A percentile compares a stretch with the other conserved stretches of the same genome.
phyloP scores from a whole-genome alignment of 2,797 vertebrate genomes.

The Pagetopsis macropterus region DNA sequence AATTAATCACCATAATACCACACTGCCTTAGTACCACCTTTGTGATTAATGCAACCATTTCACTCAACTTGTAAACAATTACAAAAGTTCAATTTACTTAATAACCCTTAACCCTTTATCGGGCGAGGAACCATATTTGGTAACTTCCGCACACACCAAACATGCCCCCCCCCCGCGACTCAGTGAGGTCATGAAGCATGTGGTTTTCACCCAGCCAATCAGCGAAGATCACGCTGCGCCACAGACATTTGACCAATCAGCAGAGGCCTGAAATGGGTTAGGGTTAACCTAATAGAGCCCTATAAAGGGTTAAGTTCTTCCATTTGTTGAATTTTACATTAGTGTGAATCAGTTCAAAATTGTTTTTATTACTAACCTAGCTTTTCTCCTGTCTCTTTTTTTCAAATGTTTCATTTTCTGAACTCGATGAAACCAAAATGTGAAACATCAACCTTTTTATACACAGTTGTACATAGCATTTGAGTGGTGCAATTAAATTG shows the following conservation, averaged over 20 bases:
- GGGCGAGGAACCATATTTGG: no score
- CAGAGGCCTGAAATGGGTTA: no score
- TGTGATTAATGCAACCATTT: slow-evolving; percentile 5
- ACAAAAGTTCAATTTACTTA: neutral
- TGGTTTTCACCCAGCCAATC: no score
- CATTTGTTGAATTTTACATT: slow-evolving; percentile 10
- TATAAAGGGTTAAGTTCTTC: neutral
- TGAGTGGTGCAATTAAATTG: slow-evolving; percentile 26
- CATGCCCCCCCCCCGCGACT: no score
- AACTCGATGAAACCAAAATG: slow-evolving; percentile 10
- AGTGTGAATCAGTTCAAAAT: neutral
- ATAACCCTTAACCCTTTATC: neutral
- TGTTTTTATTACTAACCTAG: neutral
- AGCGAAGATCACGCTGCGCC: no score
- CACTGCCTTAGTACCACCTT: neutral
- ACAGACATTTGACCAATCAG: no score
- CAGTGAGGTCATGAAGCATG: no score
- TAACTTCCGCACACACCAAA: no score
- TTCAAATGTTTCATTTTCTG: slow-evolving; percentile 6
- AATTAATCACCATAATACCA: neutral
- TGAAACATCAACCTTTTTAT: slow-evolving; percentile 24
- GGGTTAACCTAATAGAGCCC: no score
- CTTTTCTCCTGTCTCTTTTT: slow-evolving; percentile 6
- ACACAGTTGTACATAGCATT: slow-evolving; percentile 5
- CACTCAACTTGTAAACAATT: neutral